Conservation (phyloP, 2,113 vertebrate species). For the Anarrhichthys ocellatus region DNA sequence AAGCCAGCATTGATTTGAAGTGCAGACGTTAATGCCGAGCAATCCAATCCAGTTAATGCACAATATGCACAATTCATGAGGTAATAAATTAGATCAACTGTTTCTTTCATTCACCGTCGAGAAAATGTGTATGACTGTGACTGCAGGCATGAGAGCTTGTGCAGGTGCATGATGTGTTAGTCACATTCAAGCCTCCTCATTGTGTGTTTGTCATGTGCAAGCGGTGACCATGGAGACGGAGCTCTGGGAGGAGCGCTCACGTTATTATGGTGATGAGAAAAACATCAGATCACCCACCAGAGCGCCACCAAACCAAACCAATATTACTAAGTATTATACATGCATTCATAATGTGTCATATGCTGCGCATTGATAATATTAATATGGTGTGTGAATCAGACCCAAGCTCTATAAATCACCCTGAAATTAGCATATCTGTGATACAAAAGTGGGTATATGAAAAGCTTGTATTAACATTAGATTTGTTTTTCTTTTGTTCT, state of each 20-base stretch:
- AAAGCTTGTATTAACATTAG: constrained; percentile 2
- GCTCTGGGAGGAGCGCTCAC: constrained; percentile 60
- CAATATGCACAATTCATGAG: constrained; percentile 78
- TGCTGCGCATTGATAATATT: background rate
- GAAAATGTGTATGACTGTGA: constrained; percentile 43
- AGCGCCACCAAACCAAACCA: constrained; percentile 22
- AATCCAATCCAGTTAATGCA: constrained; percentile 69
- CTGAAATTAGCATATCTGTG: constrained; percentile 25
- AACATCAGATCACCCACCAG: constrained; percentile 43
- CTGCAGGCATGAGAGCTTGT: constrained; percentile 29
- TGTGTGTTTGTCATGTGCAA: constrained; percentile 72
- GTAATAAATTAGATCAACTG: constrained; percentile 74
- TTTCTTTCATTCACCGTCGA: constrained; percentile 52
- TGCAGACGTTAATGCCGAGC: constrained; percentile 28
- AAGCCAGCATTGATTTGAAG: constrained; percentile 39
- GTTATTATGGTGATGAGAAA: constrained; percentile 69
- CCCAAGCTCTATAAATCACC: constrained; percentile 29
- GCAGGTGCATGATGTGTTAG: constrained; percentile 66
- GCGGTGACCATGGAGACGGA: constrained; percentile 77
- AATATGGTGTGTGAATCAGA: constrained; percentile 1
- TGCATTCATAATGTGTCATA: constrained; percentile 12
- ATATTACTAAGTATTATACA: constrained; percentile 18
- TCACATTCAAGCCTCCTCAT: constrained; percentile 59
- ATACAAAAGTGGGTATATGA: background rate
- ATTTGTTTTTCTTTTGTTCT: constrained; percentile 38